A percentile compares a stretch with the other conserved stretches of the same genome.
These are phyloP conservation scores for Drosophila prolongata DNA, from an alignment of 2,888 invertebrate species.

Conservation along the genomic window DNA sequence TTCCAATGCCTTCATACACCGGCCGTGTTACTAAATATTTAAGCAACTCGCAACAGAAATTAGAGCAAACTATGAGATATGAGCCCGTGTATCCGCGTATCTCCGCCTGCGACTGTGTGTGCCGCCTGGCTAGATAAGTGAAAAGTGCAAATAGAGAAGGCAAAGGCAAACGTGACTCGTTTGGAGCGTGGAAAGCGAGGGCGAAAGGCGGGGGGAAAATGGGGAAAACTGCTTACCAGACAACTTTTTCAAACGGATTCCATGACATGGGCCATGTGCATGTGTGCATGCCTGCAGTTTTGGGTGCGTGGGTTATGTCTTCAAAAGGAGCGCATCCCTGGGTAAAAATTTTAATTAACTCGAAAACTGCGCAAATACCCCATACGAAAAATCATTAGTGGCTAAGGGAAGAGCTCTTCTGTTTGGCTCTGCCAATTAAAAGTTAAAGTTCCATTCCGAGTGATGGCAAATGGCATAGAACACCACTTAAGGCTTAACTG, in stretches of 20 bases:
- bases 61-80: conserved; percentile 69
- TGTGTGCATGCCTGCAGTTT: conserved; percentile 6
- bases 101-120: conserved; percentile 13
- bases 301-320: conserved; percentile 8
- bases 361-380: conserved; percentile 15
- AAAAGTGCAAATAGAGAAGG: conserved; percentile 71
- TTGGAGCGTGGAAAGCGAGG: conserved; percentile 17
- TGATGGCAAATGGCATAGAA: conserved; percentile 13
- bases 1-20: conserved; percentile 7
- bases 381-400: conserved; percentile 1
- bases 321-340: conserved; percentile 26
- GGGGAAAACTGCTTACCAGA: conserved; percentile 12
- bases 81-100: conserved; percentile 30
- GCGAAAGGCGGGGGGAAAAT: too few species aligned
- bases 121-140: conserved; percentile 57
- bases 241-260: conserved; percentile 58
- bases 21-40: conserved; percentile 71
- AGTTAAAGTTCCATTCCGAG: conserved; percentile 17
- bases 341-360: conserved; percentile 35
- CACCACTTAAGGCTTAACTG: conserved; percentile 43
- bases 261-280: conserved; percentile 27
- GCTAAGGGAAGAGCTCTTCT: neutral
- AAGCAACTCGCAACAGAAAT: conserved; percentile 70
- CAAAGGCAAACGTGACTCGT: conserved; percentile 57
- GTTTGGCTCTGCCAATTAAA: conserved; percentile 31